Base-by-base conservation (phyloP, 1,140 invertebrate genomes). In the Drosophila azteca region DNA sequence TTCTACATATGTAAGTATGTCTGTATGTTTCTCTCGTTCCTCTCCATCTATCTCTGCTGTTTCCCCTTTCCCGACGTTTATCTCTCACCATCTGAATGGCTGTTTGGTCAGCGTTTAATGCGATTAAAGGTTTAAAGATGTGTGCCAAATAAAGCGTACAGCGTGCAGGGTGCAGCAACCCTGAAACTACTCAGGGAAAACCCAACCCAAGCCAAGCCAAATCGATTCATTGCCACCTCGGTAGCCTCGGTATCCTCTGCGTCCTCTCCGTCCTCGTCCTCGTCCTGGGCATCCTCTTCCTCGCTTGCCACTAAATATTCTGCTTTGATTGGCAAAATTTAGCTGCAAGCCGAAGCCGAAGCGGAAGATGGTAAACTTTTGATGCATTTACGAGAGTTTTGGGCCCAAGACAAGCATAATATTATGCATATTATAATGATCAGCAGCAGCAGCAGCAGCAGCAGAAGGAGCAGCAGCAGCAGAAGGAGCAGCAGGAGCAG, bases 61-160 rank as follows among this genome's bases (percentile, higher is more conserved):
- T 3, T 31, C 31, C 3, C 8, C 35, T 13, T 29, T 43, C 20
- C 41, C 50, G 29, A 9, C 24, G 24, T 26, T 4, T 26, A 26
- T 26, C 24, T 26, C 24, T 26, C 5, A 26, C 48, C 51, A 52
- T 70, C 39, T 71, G 78, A 85, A 39, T 13, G 35, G 13, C 3
- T 39, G 74, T 85, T 85, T 77, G 49, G 64, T 48, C 79, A 61
- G 71, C 83, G 79, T 66, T 88, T 88, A 83, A 88, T 88, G 83
- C 83, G 83, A 87, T 87, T 87, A 88, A 87, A 79, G 83, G 78
- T 83, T 88, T 88, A 88, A 83, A 88, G 79, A 82, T 88, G 79
- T 83, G 79, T 70, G 79, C 67, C 68, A 73, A 88, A 88, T 88
- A 79, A 88, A 88, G 79, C 83, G 75, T 79, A 67, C 35, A 83